A percentile compares a stretch with the other conserved stretches of the same genome.
phyloP scores from a whole-genome alignment of 2,113 vertebrate genomes.

The Bungarus multicinctus region DNA sequence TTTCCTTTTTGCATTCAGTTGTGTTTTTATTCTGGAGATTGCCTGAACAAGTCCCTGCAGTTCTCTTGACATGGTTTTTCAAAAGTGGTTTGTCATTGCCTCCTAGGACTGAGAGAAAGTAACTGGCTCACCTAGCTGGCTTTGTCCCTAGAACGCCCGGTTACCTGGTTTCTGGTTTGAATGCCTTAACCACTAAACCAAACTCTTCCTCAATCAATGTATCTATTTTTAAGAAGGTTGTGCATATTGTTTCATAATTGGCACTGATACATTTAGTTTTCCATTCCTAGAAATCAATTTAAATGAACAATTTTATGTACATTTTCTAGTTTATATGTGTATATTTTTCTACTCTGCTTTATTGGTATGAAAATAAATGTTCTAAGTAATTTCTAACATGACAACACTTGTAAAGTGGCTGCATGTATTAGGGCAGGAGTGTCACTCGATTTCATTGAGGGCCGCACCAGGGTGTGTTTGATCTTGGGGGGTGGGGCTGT shows the following conservation, averaged over 20 bases:
- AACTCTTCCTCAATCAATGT: neutral
- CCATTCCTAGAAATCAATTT: neutral
- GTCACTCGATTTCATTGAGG: too few species aligned
- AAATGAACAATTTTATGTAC: neutral
- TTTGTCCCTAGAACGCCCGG: neutral
- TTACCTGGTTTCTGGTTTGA: neutral
- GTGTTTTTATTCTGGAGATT: neutral
- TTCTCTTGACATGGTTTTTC: neutral
- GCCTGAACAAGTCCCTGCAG: neutral
- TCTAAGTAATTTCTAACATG: neutral
- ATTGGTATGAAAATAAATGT: neutral
- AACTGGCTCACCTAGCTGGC: neutral
- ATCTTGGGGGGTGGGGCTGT: too few species aligned
- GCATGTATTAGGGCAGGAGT: neutral
- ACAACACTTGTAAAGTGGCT: neutral
- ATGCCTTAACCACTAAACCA: neutral
- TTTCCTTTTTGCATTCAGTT: neutral
- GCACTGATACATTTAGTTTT: neutral
- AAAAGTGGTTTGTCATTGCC: neutral
- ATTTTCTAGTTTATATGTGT: neutral
- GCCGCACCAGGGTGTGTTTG: too few species aligned
- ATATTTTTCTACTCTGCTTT: neutral
- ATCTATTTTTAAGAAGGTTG: neutral
- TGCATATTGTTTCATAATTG: too few species aligned
- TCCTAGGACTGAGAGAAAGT: neutral